Evolutionary conservation across 2,797 vertebrate genomes (phyloP), one percentile per base, ranked within the genome.

Genomic region (Hoplostethus mediterraneus): DNA sequence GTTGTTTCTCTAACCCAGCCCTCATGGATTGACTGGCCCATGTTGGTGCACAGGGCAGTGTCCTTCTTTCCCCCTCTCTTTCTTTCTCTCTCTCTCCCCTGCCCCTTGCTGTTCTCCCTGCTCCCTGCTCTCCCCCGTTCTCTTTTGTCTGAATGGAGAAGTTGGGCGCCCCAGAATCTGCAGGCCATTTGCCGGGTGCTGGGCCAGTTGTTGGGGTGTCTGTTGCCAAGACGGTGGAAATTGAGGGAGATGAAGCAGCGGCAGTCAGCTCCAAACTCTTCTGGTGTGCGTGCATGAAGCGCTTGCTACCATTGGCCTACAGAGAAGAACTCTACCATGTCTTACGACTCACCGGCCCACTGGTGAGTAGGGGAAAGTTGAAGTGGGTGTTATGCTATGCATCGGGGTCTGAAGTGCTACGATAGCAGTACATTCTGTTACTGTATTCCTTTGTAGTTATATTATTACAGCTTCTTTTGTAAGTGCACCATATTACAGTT

Each of bases 291-390:
- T 91, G 85, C 45, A 57, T 90, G 68, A 87, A 73, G 44, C 90
- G 83, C 6, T 93, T 90, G 90, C 38, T 95, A 7, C 92, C 94
- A 4, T 67, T 85, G 79, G 90, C 44, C 76, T 95, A 95, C 91
- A 91, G 93, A 90, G 93, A 94, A 59, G 94, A 95, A 82, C 88
- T 95, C 38, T 91, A 90, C 80, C 87, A 94, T 0, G 88, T 95
- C 16, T 77, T 95, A 51, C 55, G 51, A 5, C 92, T 95, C 62
- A 87, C 91, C 1, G 93, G 93, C 58, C 95, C 95, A 52, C 71
- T 95, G 93, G 95, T 95, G 88, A 95, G 94, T 89, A 80, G 78
- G 68, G 66, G 21, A 79, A 84, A 86, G 78, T 78, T 86, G 42
- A 79, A 79, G 45, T 28, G 56, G 38, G 64, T 61, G 40, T 36